These are phyloP conservation scores for Perithous albicinctus DNA, from an alignment of 2,888 invertebrate species.

Conservation along the genomic window DNA sequence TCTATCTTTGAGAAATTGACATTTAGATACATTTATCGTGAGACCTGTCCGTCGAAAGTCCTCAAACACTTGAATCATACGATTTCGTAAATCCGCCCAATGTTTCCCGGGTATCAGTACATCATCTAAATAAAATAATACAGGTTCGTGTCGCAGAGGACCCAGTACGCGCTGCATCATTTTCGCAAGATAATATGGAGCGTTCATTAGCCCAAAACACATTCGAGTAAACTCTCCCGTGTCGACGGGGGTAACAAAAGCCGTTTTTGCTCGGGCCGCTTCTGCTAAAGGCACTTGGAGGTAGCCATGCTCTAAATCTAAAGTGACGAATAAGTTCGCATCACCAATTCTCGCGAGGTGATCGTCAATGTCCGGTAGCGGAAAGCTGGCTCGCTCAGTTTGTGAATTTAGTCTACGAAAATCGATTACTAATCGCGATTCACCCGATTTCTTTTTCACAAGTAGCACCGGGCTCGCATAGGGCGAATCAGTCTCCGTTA, in stretches of 20 bases:
- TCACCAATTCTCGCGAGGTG: too few relatives aligned
- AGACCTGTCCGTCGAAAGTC: constrained; percentile 69
- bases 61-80: background rate
- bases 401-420: too few relatives aligned
- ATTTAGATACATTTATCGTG: constrained; percentile 75
- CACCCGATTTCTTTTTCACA: too few relatives aligned
- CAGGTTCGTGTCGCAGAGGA: background rate
- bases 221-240: constrained; percentile 16
- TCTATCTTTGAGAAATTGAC: constrained; percentile 70
- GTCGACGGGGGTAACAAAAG: background rate
- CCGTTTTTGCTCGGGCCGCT: constrained; percentile 53
- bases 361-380: too few relatives aligned
- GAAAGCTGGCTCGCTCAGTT: too few relatives aligned
- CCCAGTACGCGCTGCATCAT: constrained; percentile 14
- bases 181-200: constrained; percentile 8
- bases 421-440: too few relatives aligned
- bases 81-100: background rate
- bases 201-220: constrained; percentile 1
- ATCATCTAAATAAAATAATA: too few relatives aligned
- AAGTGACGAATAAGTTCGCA: too few relatives aligned
- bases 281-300: constrained; percentile 46
- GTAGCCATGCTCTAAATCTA: too few relatives aligned
- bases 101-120: too few relatives aligned
- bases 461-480: constrained; percentile 42
- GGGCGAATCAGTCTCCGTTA: constrained; percentile 36